Conservation (phyloP, 2,113 vertebrate species). For the Pteronura brasiliensis region DNA sequence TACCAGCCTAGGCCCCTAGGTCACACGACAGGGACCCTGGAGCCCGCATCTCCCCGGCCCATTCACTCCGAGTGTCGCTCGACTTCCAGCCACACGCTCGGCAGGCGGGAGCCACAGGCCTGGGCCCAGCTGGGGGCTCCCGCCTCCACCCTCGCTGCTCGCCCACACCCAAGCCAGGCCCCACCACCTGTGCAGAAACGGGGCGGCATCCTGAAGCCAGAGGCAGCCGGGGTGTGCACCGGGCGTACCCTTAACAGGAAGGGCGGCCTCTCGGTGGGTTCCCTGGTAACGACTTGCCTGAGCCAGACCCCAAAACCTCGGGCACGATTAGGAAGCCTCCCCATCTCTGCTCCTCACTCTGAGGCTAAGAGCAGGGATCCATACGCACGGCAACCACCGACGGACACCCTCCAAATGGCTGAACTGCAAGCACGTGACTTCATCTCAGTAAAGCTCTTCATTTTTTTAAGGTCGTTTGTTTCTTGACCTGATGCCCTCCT, state of each 20-base stretch:
- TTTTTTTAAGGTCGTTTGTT: background rate
- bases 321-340: background rate
- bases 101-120: background rate
- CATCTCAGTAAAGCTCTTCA: background rate
- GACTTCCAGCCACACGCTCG: background rate
- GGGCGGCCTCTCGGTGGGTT: too few species aligned
- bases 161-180: background rate
- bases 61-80: background rate
- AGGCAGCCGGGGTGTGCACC: background rate
- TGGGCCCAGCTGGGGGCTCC: background rate
- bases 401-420: background rate
- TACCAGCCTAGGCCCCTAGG: background rate
- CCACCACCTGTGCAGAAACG: background rate
- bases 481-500: too few species aligned
- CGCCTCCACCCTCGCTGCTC: background rate
- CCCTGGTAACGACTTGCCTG: background rate
- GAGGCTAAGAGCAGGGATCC: background rate
- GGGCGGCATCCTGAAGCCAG: background rate
- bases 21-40: background rate
- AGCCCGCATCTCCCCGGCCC: background rate
- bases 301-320: background rate
- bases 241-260: too few species aligned
- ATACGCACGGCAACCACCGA: accelerated
- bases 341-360: background rate
- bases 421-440: accelerated